Evolutionary conservation across 2,888 invertebrate species (phyloP).

Genomic region (Limnephilus lunatus): DNA sequence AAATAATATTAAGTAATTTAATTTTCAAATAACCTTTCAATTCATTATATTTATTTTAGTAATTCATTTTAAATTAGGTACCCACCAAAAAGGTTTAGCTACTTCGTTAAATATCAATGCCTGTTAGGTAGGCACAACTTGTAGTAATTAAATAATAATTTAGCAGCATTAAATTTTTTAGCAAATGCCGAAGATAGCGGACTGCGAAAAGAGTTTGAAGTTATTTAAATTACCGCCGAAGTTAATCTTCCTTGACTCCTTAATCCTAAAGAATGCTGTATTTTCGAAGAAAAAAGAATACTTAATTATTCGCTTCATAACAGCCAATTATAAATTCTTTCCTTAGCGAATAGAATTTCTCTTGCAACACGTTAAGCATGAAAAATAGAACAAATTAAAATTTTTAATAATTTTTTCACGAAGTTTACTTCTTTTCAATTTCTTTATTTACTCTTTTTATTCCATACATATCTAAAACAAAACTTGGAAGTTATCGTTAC

Average conservation of each 20-base stretch:
- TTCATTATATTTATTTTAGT: too few species aligned
- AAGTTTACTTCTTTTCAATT: background rate
- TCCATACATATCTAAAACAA: background rate
- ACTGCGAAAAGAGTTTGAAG: conserved; percentile 30
- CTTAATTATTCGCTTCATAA: conserved; percentile 44
- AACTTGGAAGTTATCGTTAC: background rate
- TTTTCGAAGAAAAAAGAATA: conserved; percentile 40
- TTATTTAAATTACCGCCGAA: conserved; percentile 43
- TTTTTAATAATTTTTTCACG: background rate
- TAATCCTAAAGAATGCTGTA: conserved; percentile 21
- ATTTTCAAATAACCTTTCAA: too few species aligned
- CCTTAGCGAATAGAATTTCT: background rate
- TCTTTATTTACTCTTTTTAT: background rate
- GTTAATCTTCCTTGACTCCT: conserved; percentile 32
- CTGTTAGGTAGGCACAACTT: background rate
- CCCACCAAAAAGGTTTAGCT: background rate
- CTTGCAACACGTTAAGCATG: background rate
- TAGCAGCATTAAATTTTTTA: background rate
- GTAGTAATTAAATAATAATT: conserved; percentile 20
- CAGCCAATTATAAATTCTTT: conserved; percentile 50
- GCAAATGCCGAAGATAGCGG: conserved; percentile 9
- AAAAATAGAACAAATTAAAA: background rate
- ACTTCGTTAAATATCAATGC: background rate
- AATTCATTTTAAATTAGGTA: too few species aligned
- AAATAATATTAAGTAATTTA: too few species aligned